phyloP scores from a whole-genome alignment of 1,140 invertebrate genomes.

The Goniozus legneri region DNA sequence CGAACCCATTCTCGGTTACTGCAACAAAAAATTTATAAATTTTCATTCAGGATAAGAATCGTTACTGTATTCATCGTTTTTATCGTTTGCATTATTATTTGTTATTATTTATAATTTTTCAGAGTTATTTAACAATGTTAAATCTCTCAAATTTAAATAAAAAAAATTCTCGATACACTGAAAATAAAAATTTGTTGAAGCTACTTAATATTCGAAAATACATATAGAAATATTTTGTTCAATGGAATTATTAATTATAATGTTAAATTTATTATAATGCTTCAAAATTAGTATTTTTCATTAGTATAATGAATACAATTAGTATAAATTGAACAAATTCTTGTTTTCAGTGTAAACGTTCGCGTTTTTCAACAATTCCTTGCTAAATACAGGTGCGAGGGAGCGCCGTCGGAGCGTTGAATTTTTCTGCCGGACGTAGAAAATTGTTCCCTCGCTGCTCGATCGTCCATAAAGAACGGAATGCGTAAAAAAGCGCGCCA shows the following conservation, averaged over 20 bases:
- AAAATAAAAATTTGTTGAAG: neutral
- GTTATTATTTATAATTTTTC: neutral
- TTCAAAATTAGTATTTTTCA: too few species aligned
- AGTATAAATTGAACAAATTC: too few species aligned
- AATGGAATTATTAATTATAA: too few species aligned
- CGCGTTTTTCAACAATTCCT: neutral
- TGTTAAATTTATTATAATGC: too few species aligned
- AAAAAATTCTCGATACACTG: neutral
- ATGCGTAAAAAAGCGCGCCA: neutral
- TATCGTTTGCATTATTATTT: neutral
- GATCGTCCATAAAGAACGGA: conserved; percentile 16
- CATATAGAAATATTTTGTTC: too few species aligned
- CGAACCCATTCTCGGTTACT: conserved; percentile 43
- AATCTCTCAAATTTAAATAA: neutral
- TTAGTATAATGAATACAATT: too few species aligned
- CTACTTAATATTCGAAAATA: too few species aligned
- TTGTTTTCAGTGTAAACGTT: too few species aligned
- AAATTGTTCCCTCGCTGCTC: conserved; percentile 13
- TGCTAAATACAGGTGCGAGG: neutral
- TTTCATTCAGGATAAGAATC: neutral
- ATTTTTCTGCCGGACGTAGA: conserved; percentile 3
- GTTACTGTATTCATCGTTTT: neutral
- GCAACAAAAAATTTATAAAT: conserved; percentile 4
- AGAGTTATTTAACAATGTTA: neutral
- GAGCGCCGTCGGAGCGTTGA: neutral